These are phyloP conservation scores for Hyperoplus immaculatus DNA, from an alignment of 2,797 vertebrate genomes.

Conservation along the genomic window DNA sequence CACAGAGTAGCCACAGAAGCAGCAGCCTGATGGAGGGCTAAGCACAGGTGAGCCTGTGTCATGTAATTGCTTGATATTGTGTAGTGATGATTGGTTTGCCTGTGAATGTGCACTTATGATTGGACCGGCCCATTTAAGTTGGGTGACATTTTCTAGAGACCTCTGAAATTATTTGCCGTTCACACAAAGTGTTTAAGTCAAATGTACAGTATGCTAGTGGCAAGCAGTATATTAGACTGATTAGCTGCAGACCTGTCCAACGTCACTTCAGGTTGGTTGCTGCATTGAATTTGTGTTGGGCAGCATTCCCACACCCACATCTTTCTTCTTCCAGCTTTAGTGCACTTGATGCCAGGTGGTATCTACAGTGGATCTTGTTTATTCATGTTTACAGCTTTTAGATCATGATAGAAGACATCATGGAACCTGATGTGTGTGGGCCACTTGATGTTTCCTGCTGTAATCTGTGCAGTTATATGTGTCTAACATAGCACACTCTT, in stretches of 20 bases:
- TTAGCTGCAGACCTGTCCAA: background rate
- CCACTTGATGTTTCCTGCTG: too few relatives aligned
- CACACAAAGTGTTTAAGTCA: background rate
- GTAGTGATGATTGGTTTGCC: constrained; percentile 18
- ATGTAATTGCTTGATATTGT: background rate
- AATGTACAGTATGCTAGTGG: background rate
- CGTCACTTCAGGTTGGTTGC: background rate
- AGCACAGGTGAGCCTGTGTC: constrained; percentile 18
- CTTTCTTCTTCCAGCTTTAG: constrained; percentile 1
- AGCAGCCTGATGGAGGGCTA: constrained; percentile 3
- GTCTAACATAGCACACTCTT: background rate
- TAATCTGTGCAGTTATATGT: background rate
- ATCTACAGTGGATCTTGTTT: background rate
- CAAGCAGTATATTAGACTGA: background rate
- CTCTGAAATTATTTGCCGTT: background rate
- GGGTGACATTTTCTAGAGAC: background rate
- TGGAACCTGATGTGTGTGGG: background rate
- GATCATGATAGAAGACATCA: background rate
- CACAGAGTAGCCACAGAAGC: constrained; percentile 1
- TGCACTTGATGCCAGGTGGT: background rate
- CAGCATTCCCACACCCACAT: background rate
- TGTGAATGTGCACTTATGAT: constrained; percentile 16
- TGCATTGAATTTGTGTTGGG: background rate
- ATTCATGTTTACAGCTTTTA: background rate
- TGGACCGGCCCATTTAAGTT: background rate